Evolutionary conservation across 2,797 vertebrate species (phyloP).

Genomic region (Leptatherina wallacei): DNA sequence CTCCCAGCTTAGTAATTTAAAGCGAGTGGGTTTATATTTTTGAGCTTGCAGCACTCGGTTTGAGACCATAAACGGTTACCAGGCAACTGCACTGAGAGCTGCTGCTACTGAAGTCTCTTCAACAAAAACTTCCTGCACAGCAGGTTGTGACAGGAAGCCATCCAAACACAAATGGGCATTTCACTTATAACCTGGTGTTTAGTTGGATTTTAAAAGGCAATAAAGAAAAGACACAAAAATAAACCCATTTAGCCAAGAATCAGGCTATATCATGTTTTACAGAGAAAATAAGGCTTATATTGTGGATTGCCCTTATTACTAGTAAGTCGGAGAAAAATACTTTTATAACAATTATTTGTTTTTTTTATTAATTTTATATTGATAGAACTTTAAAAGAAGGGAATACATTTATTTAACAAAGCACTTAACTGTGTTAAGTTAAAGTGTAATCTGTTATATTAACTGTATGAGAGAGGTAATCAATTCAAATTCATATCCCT

Average conservation of each 20-base stretch:
- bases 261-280: no score
- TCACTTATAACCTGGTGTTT: conserved; percentile 20
- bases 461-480: no score
- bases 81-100: conserved; percentile 57
- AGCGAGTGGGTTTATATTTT: conserved; percentile 46
- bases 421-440: no score
- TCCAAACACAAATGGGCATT: conserved; percentile 38
- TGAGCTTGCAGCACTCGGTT: conserved; percentile 44
- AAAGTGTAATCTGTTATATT: no score
- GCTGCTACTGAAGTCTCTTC: conserved; percentile 35
- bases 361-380: no score
- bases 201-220: conserved; percentile 1
- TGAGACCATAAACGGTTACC: conserved; percentile 63
- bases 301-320: no score
- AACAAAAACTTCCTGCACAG: conserved; percentile 36
- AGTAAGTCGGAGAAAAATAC: no score
- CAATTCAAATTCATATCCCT: no score
- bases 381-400: no score
- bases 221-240: conserved; percentile 14
- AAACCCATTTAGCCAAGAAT: not conserved
- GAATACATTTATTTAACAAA: no score
- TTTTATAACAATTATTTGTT: no score
- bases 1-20: conserved; percentile 28
- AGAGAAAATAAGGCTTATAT: no score
- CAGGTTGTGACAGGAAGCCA: conserved; percentile 31